Evolutionary conservation across 2,113 vertebrate species (phyloP), one percentile per base, ranked within the genome.

Genomic region (Arvicanthis niloticus): DNA sequence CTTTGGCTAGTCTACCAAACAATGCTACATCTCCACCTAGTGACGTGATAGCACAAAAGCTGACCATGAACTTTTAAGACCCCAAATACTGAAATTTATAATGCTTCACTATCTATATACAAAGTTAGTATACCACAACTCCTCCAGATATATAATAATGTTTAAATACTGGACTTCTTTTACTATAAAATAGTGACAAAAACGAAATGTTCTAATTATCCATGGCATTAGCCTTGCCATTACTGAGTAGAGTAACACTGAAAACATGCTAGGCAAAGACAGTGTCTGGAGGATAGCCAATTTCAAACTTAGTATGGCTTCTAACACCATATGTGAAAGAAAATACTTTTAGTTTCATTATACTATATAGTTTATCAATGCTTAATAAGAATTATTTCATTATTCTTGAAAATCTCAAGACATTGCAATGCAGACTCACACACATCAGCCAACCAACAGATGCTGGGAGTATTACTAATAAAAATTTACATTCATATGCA

Each of bases 1-100:
- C 80, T 91, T 56, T 72, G 75, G 84, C 92, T 95, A 75, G 0
- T 42, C 45, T 45, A 87, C 67, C 94, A 91, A 97, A 97, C 97
- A 98, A 97, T 95, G 94, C 91, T 97, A 94, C 77, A 95, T 95
- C 97, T 94, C 98, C 97, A 98, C 96, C 96, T 98, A 98, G 97
- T 97, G 98, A 97, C 97, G 68, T 5, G 2, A 91, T 24, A 93
- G 88, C 93, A 98, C 95, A 95, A 68, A 87, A 97, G 88, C 65
- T n/a, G 2, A 75, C 82, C 45, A 72, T 37, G 40, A 78, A 91
- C 80, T 82, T 53, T n/a, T 53, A 84, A 78, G 58, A 58, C 40
- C 53, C 56, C 76, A 93, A 84, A 92, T 21, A 51, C 42, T 73
- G 37, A 82, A 72, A 93, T 73, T 72, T 40, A 22, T 6, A 45